Conservation (phyloP, 2,888 invertebrate genomes). For the Dicycla oo region DNA sequence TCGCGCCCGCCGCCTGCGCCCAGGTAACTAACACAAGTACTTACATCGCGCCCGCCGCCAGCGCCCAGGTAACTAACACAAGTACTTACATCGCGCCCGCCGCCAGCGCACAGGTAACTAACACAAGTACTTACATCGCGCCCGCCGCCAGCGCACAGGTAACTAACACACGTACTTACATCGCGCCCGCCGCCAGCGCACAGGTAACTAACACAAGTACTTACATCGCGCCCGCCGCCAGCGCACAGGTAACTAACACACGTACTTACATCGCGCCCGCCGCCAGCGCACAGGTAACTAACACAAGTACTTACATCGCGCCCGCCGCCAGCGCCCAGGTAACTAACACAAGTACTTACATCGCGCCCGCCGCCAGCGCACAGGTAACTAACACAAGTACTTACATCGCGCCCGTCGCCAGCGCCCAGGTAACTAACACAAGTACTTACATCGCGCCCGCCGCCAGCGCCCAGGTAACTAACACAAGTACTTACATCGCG, state of each 20-base stretch:
- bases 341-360: slow-evolving; percentile 62
- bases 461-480: slow-evolving; percentile 83
- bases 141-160: slow-evolving; percentile 88
- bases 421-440: slow-evolving; percentile 80
- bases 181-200: slow-evolving; percentile 87
- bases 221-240: slow-evolving; percentile 88
- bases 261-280: slow-evolving; percentile 90
- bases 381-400: slow-evolving; percentile 77
- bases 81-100: slow-evolving; percentile 89
- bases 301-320: slow-evolving; percentile 79
- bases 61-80: slow-evolving; percentile 80
- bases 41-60: slow-evolving; percentile 88
- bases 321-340: slow-evolving; percentile 88
- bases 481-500: slow-evolving; percentile 79
- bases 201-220: slow-evolving; percentile 77
- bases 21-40: slow-evolving; percentile 77
- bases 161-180: slow-evolving; percentile 63
- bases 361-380: slow-evolving; percentile 87
- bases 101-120: slow-evolving; percentile 83
- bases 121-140: slow-evolving; percentile 79
- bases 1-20: slow-evolving; percentile 87
- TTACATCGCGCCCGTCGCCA: slow-evolving; percentile 88
- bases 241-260: slow-evolving; percentile 80
- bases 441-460: slow-evolving; percentile 89
- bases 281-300: slow-evolving; percentile 83